phyloP scores from a whole-genome alignment of 2,888 invertebrate genomes.

The Alloscopus bannaensis region DNA sequence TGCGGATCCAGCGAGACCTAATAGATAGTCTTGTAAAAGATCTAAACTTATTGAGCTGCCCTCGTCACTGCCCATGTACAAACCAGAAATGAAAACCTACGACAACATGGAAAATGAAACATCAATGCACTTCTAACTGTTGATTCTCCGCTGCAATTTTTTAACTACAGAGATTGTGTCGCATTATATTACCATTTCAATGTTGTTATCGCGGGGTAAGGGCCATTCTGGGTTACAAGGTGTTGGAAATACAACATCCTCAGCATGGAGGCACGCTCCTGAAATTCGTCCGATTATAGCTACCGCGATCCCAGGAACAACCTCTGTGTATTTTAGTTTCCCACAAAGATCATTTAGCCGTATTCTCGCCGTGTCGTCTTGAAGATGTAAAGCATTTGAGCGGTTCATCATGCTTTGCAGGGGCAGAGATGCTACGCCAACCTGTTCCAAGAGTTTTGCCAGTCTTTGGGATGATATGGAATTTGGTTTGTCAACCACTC shows the following conservation, averaged over 20 bases:
- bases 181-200: conserved; percentile 67
- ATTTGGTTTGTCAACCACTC: conserved; percentile 37
- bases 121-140: too few species aligned
- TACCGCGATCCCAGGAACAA: conserved; percentile 49
- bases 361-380: conserved; percentile 46
- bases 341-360: conserved; percentile 12
- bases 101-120: neutral
- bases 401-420: conserved; percentile 29
- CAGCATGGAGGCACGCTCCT: conserved; percentile 28
- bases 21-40: conserved; percentile 58
- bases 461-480: conserved; percentile 11
- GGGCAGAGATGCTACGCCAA: conserved; percentile 56
- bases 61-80: conserved; percentile 47
- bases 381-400: conserved; percentile 21
- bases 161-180: too few species aligned
- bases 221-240: conserved; percentile 48
- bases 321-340: conserved; percentile 11
- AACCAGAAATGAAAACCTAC: conserved; percentile 62
- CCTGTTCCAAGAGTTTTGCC: conserved; percentile 35
- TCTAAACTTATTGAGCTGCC: conserved; percentile 25
- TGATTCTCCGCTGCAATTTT: too few species aligned
- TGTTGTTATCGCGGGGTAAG: conserved; percentile 29
- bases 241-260: conserved; percentile 55
- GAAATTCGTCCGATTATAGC: conserved; percentile 47
- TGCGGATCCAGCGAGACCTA: conserved; percentile 56